phyloP scores from a whole-genome alignment of 2,888 invertebrate genomes.

The Agrochola circellaris region DNA sequence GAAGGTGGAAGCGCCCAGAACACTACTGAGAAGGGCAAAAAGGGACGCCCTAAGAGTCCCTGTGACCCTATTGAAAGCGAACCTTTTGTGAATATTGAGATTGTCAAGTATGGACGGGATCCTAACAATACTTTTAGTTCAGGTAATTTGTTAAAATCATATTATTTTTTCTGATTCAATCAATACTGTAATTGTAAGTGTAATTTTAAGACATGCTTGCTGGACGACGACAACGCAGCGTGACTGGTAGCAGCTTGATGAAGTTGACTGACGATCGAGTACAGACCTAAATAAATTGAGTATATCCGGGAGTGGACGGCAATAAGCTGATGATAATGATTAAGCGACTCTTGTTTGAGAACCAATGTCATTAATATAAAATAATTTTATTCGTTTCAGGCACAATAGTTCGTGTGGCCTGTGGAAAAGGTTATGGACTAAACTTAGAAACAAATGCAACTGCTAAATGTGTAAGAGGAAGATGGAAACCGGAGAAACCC shows the following conservation, averaged over 20 bases:
- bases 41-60: constrained; percentile 91
- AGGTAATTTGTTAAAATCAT: constrained; percentile 78
- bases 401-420: constrained; percentile 94
- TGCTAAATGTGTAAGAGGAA: constrained; percentile 95
- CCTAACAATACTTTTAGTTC: constrained; percentile 93
- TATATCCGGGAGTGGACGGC: background rate
- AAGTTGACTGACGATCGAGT: background rate
- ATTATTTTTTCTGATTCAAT: background rate
- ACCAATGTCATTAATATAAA: background rate
- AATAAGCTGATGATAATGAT: background rate
- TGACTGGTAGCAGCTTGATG: background rate
- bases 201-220: background rate
- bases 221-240: background rate
- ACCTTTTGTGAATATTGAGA: constrained; percentile 92
- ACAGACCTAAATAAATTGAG: background rate
- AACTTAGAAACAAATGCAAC: constrained; percentile 94
- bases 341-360: background rate
- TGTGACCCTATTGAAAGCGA: constrained; percentile 93
- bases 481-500: constrained; percentile 96
- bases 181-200: background rate
- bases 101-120: constrained; percentile 93
- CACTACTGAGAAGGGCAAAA: constrained; percentile 83
- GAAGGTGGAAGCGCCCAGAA: constrained; percentile 75
- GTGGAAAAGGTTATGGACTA: constrained; percentile 94
- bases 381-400: constrained; percentile 77